Evolutionary conservation across 2,888 invertebrate genomes (phyloP), one percentile per base, ranked within the genome.

Genomic region (Chloroclysta siterata): DNA sequence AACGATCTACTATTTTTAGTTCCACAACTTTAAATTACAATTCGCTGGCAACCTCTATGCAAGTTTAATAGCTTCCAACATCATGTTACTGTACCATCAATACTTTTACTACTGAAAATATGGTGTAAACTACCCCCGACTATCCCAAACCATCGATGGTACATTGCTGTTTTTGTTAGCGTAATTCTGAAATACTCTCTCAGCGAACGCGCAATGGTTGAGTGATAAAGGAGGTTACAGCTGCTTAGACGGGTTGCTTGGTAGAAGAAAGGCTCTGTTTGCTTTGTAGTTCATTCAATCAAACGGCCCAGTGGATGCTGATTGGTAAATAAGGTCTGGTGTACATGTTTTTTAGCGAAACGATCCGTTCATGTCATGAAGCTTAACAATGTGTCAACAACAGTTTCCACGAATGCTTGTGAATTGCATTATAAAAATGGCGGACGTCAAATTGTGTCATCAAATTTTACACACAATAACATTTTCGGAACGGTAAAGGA

Each of bases 21-120:
- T 76, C 76, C 79, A 68, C 81, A 88, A 88, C 83, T 89, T 86
- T 85, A 88, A 87, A 89, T 89, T 87, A 87, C 85, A 83, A 55
- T 67, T 64, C 68, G 79, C 76, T 78, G 79, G 80, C 79, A 81
- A 84, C 83, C 79, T 73, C 80, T 78, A 81, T 84, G 83, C 79
- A 82, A 85, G 74, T 85, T 84, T 84, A 80, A 85, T 83, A 80
- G 79, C 75, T 73, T 76, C 70, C 72, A 78, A 75, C 69, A 72
- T 73, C 70, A 69, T 71, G 64, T 68, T 66, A 66, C 75, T 69
- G 69, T 70, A 73, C 75, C 74, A 73, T 71, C 67, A 71, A 72
- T 70, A 72, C 64, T 68, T 66, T 5, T 22, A 60, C 51, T 15
- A 50, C 50, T 11, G 5, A 5, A 8, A 51, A 14, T 5, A 51